phyloP scores from a whole-genome alignment of 2,113 vertebrate genomes.

The Xiphorhynchus elegans region DNA sequence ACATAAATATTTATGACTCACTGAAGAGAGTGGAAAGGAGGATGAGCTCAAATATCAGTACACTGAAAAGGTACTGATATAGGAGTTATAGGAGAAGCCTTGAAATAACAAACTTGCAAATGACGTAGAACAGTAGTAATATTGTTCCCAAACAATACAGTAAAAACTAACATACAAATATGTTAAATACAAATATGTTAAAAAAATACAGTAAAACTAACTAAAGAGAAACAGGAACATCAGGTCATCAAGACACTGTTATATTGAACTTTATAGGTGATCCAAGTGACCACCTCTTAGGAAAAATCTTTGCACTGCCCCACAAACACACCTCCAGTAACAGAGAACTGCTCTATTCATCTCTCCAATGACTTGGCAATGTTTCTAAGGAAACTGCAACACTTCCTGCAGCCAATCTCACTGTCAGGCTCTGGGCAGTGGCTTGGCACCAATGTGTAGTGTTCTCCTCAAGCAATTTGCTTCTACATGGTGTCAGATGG shows the following conservation, averaged over 20 bases:
- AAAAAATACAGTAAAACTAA: neutral
- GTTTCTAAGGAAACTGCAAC: neutral
- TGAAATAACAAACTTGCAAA: neutral
- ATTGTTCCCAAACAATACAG: neutral
- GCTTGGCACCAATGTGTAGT: neutral
- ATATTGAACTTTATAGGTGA: neutral
- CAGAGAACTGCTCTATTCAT: neutral
- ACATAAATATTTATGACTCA: neutral
- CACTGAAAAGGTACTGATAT: too few relatives aligned
- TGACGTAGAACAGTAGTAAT: neutral
- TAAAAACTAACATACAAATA: too few relatives aligned
- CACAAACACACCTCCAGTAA: neutral
- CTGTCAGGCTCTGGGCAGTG: neutral
- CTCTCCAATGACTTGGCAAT: fast-evolving
- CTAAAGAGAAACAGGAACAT: neutral
- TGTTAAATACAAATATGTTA: too few relatives aligned
- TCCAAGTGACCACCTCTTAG: neutral
- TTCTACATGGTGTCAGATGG: neutral
- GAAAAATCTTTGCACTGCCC: neutral
- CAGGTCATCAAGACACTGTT: neutral
- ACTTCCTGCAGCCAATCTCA: neutral
- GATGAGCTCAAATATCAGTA: neutral
- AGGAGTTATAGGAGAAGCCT: neutral
- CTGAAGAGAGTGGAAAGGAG: neutral
- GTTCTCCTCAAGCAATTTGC: neutral